Conservation (phyloP, 2,113 vertebrate genomes). For the Phrynosoma platyrhinos region DNA sequence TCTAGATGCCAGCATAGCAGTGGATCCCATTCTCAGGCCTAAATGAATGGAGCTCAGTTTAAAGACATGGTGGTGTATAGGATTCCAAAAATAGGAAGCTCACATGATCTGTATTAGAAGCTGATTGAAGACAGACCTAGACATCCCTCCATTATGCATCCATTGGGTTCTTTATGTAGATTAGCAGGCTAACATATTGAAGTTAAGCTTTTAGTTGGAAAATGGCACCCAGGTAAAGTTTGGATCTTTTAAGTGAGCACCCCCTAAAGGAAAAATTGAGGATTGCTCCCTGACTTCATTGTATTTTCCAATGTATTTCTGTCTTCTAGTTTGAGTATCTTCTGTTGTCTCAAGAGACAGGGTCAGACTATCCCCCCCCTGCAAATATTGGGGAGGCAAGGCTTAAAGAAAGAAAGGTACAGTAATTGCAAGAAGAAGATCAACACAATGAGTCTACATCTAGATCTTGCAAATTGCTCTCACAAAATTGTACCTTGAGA, state of each 20-base stretch:
- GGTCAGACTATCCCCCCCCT: neutral
- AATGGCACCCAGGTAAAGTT: slow-evolving; percentile 11
- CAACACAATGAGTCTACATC: neutral
- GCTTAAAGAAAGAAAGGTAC: neutral
- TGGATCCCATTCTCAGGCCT: slow-evolving; percentile 9
- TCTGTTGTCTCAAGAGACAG: neutral
- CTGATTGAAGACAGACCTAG: neutral
- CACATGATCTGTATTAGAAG: neutral
- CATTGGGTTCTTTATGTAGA: slow-evolving; percentile 2
- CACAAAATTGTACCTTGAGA: neutral
- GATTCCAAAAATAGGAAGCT: slow-evolving; percentile 1
- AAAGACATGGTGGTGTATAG: neutral
- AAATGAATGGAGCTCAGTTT: neutral
- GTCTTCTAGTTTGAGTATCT: neutral
- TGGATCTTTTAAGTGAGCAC: slow-evolving; percentile 45
- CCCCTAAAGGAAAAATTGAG: slow-evolving; percentile 42
- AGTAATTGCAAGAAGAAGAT: neutral
- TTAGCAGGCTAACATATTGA: neutral
- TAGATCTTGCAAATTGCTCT: neutral
- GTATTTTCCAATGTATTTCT: neutral
- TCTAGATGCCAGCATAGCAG: slow-evolving; percentile 5
- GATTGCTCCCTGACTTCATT: slow-evolving; percentile 14
- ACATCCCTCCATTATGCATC: neutral
- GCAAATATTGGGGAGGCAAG: neutral
- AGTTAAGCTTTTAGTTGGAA: slow-evolving; percentile 8